Percentiles rank a stretch among this genome's conserved stretches.
Evolutionary conservation across 2,888 invertebrate species (phyloP).

Genomic region (Plebejus argus): DNA sequence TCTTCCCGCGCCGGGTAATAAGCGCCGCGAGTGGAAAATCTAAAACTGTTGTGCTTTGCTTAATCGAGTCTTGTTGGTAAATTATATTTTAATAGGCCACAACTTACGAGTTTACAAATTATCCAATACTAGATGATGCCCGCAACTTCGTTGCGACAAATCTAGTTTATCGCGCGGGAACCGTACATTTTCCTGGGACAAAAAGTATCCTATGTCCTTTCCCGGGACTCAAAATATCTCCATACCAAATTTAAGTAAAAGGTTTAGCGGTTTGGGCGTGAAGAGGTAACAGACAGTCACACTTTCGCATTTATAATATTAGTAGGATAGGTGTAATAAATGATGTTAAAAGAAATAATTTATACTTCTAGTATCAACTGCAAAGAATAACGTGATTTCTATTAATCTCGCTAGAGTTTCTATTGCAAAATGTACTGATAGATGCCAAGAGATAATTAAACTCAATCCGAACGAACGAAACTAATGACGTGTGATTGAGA

Average conservation of each 20-base stretch:
- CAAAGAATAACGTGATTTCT: neutral
- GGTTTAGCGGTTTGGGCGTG: too few relatives aligned
- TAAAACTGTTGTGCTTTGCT: constrained; percentile 63
- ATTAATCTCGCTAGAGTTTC: neutral
- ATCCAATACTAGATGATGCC: too few relatives aligned
- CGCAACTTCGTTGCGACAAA: too few relatives aligned
- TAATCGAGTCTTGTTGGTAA: constrained; percentile 54
- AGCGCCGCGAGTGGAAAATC: constrained; percentile 76
- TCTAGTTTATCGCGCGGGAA: too few relatives aligned
- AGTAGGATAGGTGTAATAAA: too few relatives aligned
- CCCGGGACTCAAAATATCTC: too few relatives aligned
- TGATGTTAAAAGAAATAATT: neutral
- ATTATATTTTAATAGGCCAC: neutral
- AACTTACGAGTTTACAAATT: too few relatives aligned
- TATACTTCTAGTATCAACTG: neutral
- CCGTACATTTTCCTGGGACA: too few relatives aligned
- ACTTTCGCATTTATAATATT: too few relatives aligned
- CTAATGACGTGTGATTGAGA: constrained; percentile 59
- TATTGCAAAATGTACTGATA: neutral
- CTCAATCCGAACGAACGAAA: constrained; percentile 22
- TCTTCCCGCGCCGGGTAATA: constrained; percentile 78
- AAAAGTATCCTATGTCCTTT: too few relatives aligned
- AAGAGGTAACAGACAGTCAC: too few relatives aligned
- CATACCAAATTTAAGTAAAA: too few relatives aligned
- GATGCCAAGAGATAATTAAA: constrained; percentile 20